A percentile compares a stretch with the other conserved stretches of the same genome.
phyloP scores from a whole-genome alignment of 2,888 invertebrate genomes.

The Xestobium rufovillosum region DNA sequence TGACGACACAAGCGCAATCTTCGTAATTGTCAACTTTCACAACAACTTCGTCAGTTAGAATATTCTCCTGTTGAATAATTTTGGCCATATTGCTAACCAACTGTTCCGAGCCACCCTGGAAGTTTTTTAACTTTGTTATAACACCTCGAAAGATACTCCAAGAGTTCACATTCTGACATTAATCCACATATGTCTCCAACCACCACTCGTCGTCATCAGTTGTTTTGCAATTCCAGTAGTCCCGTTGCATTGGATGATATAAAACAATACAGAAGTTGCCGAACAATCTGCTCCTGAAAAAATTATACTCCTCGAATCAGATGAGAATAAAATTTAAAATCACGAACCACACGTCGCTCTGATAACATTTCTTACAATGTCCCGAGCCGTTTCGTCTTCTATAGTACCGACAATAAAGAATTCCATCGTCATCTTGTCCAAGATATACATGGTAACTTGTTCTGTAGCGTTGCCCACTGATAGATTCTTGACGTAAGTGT shows the following conservation, averaged over 20 bases:
- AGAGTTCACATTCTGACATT: too few relatives aligned
- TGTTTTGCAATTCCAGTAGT: conserved; percentile 26
- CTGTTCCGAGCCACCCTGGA: conserved; percentile 25
- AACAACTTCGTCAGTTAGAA: conserved; percentile 22
- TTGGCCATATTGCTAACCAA: conserved; percentile 25
- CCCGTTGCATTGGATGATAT: conserved; percentile 30
- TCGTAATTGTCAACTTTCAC: conserved; percentile 19
- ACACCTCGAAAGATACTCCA: too few relatives aligned
- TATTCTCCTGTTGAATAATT: conserved; percentile 18
- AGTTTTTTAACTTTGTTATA: conserved; percentile 9
- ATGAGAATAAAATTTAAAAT: conserved; percentile 3
- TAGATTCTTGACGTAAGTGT: conserved; percentile 16
- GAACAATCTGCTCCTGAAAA: conserved; percentile 27
- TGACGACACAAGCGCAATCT: conserved; percentile 20
- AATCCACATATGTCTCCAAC: conserved; percentile 23
- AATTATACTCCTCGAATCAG: conserved; percentile 6
- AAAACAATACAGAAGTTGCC: conserved; percentile 29
- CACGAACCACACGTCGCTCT: conserved; percentile 25
- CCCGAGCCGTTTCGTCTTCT: conserved; percentile 16
- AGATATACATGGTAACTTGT: conserved; percentile 10
- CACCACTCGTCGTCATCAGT: conserved; percentile 19
- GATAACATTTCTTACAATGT: conserved; percentile 26
- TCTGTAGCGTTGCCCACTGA: conserved; percentile 17
- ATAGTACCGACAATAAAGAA: conserved; percentile 25
- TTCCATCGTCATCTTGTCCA: conserved; percentile 26